phyloP scores from a whole-genome alignment of 2,888 invertebrate species.

The Aphrophora alni region DNA sequence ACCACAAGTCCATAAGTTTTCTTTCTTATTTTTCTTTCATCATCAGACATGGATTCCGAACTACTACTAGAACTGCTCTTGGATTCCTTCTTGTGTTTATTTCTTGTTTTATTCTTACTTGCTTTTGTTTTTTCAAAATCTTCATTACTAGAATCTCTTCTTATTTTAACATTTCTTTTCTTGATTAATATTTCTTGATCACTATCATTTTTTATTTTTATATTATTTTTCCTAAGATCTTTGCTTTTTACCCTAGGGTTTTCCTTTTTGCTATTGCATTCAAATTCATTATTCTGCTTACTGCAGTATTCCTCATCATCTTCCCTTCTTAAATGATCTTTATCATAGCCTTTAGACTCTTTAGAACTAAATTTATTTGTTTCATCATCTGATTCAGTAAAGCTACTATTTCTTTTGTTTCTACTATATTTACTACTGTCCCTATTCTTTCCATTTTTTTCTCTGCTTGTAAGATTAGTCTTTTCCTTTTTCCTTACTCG shows the following conservation, averaged over 20 bases:
- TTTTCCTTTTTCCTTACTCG: not conserved
- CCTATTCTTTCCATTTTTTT: not conserved
- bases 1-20: not conserved
- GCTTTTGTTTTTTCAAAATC: not conserved
- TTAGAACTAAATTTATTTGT: not conserved
- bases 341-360: not conserved
- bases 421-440: too few relatives aligned
- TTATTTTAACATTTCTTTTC: not conserved
- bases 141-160: not conserved
- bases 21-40: not conserved
- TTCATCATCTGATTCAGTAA: not conserved
- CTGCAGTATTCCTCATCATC: not conserved
- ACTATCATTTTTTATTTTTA: not conserved
- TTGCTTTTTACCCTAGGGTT: not conserved
- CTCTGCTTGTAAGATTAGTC: not conserved
- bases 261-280: not conserved
- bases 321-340: too few relatives aligned
- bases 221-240: not conserved
- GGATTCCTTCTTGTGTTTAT: not conserved
- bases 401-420: not conserved
- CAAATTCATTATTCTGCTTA: not conserved
- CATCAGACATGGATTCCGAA: not conserved
- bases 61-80: not conserved
- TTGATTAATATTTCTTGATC: not conserved
- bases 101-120: not conserved